Evolutionary conservation across 2,888 invertebrate genomes (phyloP).

Genomic region (Coecobrya sp.): DNA sequence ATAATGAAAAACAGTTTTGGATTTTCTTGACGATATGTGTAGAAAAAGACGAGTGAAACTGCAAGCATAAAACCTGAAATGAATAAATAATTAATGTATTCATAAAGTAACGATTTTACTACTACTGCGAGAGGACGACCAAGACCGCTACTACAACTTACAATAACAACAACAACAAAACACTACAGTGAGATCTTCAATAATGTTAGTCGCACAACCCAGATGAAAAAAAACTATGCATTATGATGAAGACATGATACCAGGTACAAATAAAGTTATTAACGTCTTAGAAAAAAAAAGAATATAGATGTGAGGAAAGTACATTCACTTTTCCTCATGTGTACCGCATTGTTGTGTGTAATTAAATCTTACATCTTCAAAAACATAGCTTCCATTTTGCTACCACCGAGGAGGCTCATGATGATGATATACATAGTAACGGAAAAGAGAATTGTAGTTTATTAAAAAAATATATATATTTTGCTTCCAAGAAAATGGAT

Average conservation of each 20-base stretch:
- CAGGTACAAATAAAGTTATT: constrained; percentile 77
- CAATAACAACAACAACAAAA: neutral
- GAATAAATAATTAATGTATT: constrained; percentile 83
- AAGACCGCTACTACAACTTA: constrained; percentile 27
- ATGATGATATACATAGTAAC: constrained; percentile 11
- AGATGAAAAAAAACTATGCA: constrained; percentile 3
- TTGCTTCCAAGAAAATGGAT: constrained; percentile 62
- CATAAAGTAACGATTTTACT: constrained; percentile 71
- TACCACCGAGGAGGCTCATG: neutral
- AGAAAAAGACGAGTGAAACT: constrained; percentile 63
- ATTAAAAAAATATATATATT: constrained; percentile 12
- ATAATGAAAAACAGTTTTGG: constrained; percentile 70
- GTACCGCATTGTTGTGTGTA: constrained; percentile 22
- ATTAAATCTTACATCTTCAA: constrained; percentile 12
- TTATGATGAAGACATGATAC: constrained; percentile 64
- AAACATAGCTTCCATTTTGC: constrained; percentile 28
- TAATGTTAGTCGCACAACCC: neutral
- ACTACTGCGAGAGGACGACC: constrained; percentile 27
- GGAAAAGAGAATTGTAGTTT: constrained; percentile 28
- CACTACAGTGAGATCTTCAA: neutral
- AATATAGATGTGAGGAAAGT: constrained; percentile 13
- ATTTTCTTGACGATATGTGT: constrained; percentile 60
- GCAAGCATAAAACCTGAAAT: constrained; percentile 81
- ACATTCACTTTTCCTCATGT: constrained; percentile 60
- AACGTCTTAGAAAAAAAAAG: constrained; percentile 56